Evolutionary conservation across 2,113 vertebrate species (phyloP).

Genomic region (Sinocyclocheilus rhinocerous): DNA sequence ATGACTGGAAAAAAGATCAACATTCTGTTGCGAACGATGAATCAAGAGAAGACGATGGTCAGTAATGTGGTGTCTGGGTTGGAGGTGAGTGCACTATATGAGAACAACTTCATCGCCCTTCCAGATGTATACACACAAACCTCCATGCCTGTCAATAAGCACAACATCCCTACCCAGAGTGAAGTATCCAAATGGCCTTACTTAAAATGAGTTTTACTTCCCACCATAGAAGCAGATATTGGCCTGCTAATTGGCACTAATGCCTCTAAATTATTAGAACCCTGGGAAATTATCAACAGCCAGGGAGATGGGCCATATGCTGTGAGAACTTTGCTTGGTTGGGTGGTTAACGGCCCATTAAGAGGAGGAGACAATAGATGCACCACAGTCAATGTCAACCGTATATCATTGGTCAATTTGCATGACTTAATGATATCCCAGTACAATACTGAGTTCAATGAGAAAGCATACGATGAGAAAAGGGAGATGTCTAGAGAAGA

Average conservation of each 20-base stretch:
- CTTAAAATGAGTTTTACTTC: background rate
- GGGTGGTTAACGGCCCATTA: background rate
- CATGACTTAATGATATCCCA: background rate
- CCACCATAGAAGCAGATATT: background rate
- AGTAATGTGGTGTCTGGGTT: background rate
- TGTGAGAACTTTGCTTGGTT: background rate
- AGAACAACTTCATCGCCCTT: background rate
- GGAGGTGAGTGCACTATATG: background rate
- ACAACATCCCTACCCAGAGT: background rate
- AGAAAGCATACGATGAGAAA: background rate
- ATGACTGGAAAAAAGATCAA: background rate
- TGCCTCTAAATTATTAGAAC: no score
- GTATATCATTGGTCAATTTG: background rate
- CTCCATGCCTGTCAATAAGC: background rate
- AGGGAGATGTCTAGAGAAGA: background rate
- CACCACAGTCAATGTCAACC: background rate
- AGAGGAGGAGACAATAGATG: background rate
- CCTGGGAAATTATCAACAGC: no score
- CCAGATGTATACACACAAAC: background rate
- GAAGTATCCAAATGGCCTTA: background rate
- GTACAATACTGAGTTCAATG: background rate
- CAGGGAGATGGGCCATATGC: background rate
- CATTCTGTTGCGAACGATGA: background rate
- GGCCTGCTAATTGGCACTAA: background rate
- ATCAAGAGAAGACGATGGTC: background rate